Conservation (phyloP, 1,140 invertebrate species). For the Thaumatotibia leucotreta region DNA sequence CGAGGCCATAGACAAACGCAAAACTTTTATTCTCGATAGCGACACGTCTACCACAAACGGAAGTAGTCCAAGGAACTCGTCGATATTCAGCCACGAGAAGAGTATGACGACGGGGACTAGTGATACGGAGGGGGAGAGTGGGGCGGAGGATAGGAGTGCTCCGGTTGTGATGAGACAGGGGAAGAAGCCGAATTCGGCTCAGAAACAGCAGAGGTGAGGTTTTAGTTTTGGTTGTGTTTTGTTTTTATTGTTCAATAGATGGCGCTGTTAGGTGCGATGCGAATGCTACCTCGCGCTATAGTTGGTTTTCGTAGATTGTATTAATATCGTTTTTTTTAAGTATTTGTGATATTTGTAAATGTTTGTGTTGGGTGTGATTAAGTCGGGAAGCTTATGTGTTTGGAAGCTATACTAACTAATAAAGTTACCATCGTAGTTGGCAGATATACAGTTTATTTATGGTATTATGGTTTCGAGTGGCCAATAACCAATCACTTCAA, state of each 20-base stretch:
- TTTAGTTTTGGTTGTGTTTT: too few species aligned
- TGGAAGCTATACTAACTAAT: too few species aligned
- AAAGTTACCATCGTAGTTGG: too few species aligned
- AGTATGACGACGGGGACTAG: constrained; percentile 50
- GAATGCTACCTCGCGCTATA: not conserved
- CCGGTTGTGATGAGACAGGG: constrained; percentile 54
- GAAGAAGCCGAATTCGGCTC: constrained; percentile 35
- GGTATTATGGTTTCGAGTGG: too few species aligned
- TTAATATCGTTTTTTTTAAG: not conserved
- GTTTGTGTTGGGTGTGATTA: too few species aligned
- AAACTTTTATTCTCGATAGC: constrained; percentile 65
- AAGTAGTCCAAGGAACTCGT: constrained; percentile 67
- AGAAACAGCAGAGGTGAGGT: constrained; percentile 61
- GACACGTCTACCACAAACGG: constrained; percentile 71
- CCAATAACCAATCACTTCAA: too few species aligned
- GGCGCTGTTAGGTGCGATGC: not conserved
- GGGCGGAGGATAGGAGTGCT: constrained; percentile 51
- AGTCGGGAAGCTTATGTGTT: too few species aligned
- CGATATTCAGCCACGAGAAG: constrained; percentile 67
- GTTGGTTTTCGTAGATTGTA: not conserved
- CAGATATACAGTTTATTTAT: too few species aligned
- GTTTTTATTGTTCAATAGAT: not conserved
- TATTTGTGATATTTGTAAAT: too few species aligned
- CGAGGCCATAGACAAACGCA: constrained; percentile 56
- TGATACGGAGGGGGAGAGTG: constrained; percentile 64